phyloP scores from a whole-genome alignment of 1,140 invertebrate genomes.

The Eumeta japonica region DNA sequence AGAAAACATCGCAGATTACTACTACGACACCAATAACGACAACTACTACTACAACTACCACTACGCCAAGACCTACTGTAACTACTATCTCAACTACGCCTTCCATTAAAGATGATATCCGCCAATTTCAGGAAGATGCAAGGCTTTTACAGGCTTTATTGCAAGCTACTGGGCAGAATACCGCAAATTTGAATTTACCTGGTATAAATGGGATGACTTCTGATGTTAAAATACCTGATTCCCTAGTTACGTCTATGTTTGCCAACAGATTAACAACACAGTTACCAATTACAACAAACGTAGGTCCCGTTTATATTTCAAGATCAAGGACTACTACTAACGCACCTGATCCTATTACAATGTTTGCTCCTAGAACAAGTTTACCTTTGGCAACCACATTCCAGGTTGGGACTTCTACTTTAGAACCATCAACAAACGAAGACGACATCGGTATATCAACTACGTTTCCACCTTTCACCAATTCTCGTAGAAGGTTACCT shows the following conservation, averaged over 20 bases:
- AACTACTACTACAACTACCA: slow-evolving; percentile 13
- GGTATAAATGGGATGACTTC: slow-evolving; percentile 39
- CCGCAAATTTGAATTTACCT: slow-evolving; percentile 27
- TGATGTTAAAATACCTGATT: slow-evolving; percentile 44
- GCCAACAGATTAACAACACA: slow-evolving; percentile 39
- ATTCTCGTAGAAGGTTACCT: slow-evolving; percentile 17
- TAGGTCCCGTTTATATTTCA: slow-evolving; percentile 34
- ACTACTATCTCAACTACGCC: slow-evolving; percentile 25
- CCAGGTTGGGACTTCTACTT: slow-evolving; percentile 20
- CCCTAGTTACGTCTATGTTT: slow-evolving; percentile 28
- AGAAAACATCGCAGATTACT: slow-evolving; percentile 10
- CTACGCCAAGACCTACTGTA: slow-evolving; percentile 12
- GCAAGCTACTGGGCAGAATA: slow-evolving; percentile 37
- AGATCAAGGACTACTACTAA: slow-evolving; percentile 15
- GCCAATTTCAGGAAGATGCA: slow-evolving; percentile 42
- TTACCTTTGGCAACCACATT: slow-evolving; percentile 22
- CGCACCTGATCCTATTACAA: too few species aligned
- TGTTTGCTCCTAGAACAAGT: too few species aligned
- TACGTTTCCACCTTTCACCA: slow-evolving; percentile 30
- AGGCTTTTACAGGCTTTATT: slow-evolving; percentile 43
- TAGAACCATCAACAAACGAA: slow-evolving; percentile 18
- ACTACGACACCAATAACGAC: slow-evolving; percentile 17
- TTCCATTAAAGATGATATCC: slow-evolving; percentile 38
- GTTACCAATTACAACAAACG: slow-evolving; percentile 34
- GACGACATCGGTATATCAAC: slow-evolving; percentile 41